Conservation (phyloP, 2,888 invertebrate genomes). For the Amphimallon solstitiale region DNA sequence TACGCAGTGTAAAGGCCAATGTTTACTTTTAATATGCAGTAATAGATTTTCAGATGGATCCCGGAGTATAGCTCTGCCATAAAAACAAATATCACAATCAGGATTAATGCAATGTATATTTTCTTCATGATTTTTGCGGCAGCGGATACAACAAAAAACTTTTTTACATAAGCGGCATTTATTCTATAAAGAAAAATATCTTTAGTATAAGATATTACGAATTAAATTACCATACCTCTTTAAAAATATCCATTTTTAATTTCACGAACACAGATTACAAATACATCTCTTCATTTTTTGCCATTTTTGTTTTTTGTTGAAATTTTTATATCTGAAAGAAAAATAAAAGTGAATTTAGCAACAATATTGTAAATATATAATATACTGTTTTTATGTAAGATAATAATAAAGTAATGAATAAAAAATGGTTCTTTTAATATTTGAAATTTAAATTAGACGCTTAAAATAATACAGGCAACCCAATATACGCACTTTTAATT, state of each 20-base stretch:
- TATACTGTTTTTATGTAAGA: too few species aligned
- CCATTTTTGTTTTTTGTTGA: too few species aligned
- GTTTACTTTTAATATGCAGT: constrained; percentile 51
- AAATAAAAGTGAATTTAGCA: too few species aligned
- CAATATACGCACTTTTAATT: too few species aligned
- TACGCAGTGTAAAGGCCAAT: constrained; percentile 56
- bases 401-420: too few species aligned
- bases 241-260: neutral
- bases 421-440: too few species aligned
- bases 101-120: constrained; percentile 50
- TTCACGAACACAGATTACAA: too few species aligned
- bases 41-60: constrained; percentile 45
- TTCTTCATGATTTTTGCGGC: constrained; percentile 55
- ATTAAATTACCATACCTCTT: constrained; percentile 4
- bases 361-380: too few species aligned
- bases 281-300: too few species aligned
- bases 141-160: constrained; percentile 56
- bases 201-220: constrained; percentile 9
- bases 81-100: constrained; percentile 56
- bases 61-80: constrained; percentile 49
- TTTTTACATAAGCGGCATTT: constrained; percentile 54
- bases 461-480: too few species aligned
- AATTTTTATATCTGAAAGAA: too few species aligned
- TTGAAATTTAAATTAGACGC: too few species aligned
- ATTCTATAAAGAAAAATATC: constrained; percentile 51